Percentiles rank a stretch among this genome's conserved stretches.
Evolutionary conservation across 2,113 vertebrate species (phyloP).

Genomic region (Centrocercus urophasianus): DNA sequence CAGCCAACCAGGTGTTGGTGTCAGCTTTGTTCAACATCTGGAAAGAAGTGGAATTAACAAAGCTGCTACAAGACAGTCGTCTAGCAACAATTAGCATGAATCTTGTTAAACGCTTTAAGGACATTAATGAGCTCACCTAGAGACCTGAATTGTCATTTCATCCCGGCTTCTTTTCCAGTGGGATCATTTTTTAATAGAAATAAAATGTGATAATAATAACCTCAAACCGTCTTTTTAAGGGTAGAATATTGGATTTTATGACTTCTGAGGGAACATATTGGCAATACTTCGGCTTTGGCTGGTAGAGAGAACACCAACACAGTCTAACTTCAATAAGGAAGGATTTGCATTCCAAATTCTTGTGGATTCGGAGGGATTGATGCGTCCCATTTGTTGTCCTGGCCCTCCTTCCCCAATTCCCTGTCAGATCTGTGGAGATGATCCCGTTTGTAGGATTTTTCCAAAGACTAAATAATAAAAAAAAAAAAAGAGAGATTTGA

Average conservation of each 20-base stretch:
- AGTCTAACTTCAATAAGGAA: neutral
- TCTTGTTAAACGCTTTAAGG: constrained; percentile 65
- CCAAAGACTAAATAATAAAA: neutral
- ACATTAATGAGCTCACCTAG: constrained; percentile 69
- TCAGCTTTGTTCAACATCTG: constrained; percentile 54
- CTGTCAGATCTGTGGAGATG: neutral
- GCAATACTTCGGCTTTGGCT: constrained; percentile 52
- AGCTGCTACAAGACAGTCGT: constrained; percentile 39
- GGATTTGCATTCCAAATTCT: constrained; percentile 15
- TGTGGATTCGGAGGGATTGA: constrained; percentile 26
- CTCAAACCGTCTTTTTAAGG: constrained; percentile 64
- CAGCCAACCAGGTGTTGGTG: constrained; percentile 3
- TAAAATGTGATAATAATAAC: constrained; percentile 55
- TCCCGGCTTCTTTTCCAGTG: constrained; percentile 66
- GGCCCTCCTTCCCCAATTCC: neutral
- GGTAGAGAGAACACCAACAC: constrained; percentile 23
- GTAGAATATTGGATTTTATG: constrained; percentile 71
- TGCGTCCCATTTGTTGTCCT: constrained; percentile 6
- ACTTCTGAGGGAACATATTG: constrained; percentile 49
- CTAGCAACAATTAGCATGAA: constrained; percentile 67
- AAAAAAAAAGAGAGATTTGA: neutral
- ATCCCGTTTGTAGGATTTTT: constrained; percentile 37
- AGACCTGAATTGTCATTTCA: constrained; percentile 65
- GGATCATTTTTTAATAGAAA: constrained; percentile 66
- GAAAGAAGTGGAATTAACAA: constrained; percentile 42